phyloP scores from a whole-genome alignment of 2,888 invertebrate genomes.

The Drosophila buzzatii region DNA sequence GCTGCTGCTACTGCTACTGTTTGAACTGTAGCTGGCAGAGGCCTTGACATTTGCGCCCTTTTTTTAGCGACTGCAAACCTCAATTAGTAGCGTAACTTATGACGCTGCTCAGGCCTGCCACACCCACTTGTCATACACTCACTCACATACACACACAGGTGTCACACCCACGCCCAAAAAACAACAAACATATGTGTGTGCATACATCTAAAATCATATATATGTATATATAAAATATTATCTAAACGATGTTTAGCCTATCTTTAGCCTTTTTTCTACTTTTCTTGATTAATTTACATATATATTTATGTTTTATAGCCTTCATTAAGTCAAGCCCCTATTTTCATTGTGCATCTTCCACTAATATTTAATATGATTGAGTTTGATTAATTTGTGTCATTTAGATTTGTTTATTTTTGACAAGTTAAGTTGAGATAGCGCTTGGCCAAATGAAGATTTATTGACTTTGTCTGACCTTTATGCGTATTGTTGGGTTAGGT shows the following conservation, averaged over 20 bases:
- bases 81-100: conserved; percentile 70
- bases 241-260: conserved; percentile 6
- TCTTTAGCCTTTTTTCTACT: not conserved
- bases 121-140: conserved; percentile 57
- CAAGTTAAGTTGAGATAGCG: not conserved
- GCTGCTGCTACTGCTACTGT: conserved; percentile 11
- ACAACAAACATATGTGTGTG: conserved; percentile 1
- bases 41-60: conserved; percentile 76
- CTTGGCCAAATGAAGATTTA: conserved; percentile 9
- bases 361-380: conserved; percentile 1
- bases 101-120: conserved; percentile 65
- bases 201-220: not conserved
- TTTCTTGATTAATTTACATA: not conserved
- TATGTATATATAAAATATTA: not conserved
- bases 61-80: conserved; percentile 57
- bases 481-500: not conserved
- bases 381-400: conserved; percentile 4
- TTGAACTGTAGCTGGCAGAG: conserved; percentile 48
- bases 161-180: conserved; percentile 38
- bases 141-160: conserved; percentile 39
- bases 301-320: not conserved
- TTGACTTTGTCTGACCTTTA: not conserved
- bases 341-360: not conserved
- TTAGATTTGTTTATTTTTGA: conserved; percentile 10
- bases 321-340: not conserved